Evolutionary conservation across 1,140 invertebrate species (phyloP), one percentile per base, ranked within the genome.

Genomic region (Homalodisca vitripennis): DNA sequence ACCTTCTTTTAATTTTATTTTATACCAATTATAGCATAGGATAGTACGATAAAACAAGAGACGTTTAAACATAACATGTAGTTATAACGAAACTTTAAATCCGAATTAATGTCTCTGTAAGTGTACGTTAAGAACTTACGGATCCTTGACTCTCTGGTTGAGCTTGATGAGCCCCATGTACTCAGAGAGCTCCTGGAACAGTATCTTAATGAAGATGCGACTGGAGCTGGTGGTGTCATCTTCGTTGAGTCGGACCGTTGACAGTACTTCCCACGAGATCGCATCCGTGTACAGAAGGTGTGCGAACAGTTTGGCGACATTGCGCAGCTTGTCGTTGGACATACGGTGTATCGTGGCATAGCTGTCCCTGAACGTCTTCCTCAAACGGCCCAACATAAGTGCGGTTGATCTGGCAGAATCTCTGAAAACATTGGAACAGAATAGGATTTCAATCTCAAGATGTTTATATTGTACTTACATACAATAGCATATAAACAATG

Each of bases 291-390:
- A 93, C 0, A 99, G 82, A 0, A 99, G 82, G 84, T 99, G 98
- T 1, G 95, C 94, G 83, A 99, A 98, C 76, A 99, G 97, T 79
- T 98, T 98, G 72, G 95, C 94, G 0, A 99, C 95, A 83, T 99
- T 99, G n/a, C 98, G 82, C 14, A 99, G 81, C 73, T 98, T 95
- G 79, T 98, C 98, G 48, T 95, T 97, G 75, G 99, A 97, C 69
- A 99, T 83, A 29, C 98, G 86, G 79, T 96, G 92, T 20, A 93
- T 90, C 3, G 96, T 99, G 22, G 93, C 88, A 78, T 98, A 99
- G 0, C 97, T 96, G 76, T 97, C 94, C 76, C 89, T 89, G 76
- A 99, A 98, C 69, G 99, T 98, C 76, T 94, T n/a, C 88, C 79
- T 99, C 92, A 80, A 98, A 98, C 0, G 93, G 93, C 32, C 88